phyloP scores from a whole-genome alignment of 2,113 vertebrate genomes.

The Oplegnathus fasciatus region DNA sequence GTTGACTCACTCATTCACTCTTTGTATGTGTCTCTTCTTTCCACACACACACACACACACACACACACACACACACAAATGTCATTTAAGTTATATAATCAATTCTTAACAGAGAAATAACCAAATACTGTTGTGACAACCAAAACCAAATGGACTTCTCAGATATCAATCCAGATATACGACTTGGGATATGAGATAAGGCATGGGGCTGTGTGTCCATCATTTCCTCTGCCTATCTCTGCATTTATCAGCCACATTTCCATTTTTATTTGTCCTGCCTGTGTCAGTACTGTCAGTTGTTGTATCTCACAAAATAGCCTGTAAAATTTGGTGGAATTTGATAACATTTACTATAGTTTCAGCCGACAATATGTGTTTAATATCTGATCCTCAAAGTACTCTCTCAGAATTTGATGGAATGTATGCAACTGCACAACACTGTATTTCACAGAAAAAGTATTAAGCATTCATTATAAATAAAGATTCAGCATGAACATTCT shows the following conservation, averaged over 20 bases:
- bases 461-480: neutral
- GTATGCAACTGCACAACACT: neutral
- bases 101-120: slow-evolving; percentile 9
- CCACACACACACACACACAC: neutral
- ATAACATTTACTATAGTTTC: neutral
- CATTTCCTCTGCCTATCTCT: slow-evolving; percentile 36
- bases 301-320: slow-evolving; percentile 21
- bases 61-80: slow-evolving; percentile 3
- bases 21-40: neutral
- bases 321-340: slow-evolving; percentile 8
- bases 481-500: neutral
- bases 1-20: neutral
- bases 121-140: neutral
- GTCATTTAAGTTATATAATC: neutral
- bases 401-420: neutral
- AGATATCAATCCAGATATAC: slow-evolving; percentile 22
- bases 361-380: neutral
- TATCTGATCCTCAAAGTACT: slow-evolving; percentile 16
- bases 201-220: slow-evolving; percentile 1
- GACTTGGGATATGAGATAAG: slow-evolving; percentile 39
- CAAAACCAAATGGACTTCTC: slow-evolving; percentile 24
- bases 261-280: slow-evolving; percentile 45
- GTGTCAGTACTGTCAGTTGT: slow-evolving; percentile 14
- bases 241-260: slow-evolving; percentile 47
- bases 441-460: neutral